These are phyloP conservation scores for Lissocephala sabroskyi DNA, from an alignment of 2,888 invertebrate species.

Conservation along the genomic window DNA sequence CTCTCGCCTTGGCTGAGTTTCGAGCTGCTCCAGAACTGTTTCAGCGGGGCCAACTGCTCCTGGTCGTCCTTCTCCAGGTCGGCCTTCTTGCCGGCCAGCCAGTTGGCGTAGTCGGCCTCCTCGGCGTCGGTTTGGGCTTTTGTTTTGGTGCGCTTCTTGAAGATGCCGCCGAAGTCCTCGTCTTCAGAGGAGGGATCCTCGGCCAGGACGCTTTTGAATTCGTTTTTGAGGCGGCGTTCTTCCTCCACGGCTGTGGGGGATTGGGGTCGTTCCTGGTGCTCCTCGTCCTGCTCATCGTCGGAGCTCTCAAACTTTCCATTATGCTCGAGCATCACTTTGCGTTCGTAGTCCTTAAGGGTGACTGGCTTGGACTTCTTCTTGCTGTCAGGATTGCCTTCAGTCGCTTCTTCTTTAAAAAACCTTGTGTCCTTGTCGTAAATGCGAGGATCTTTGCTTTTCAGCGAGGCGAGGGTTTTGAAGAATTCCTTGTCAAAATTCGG, in stretches of 20 bases:
- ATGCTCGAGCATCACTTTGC: conserved; percentile 81
- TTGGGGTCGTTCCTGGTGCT: conserved; percentile 44
- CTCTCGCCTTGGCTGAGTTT: conserved; percentile 87
- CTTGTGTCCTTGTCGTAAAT: conserved; percentile 86
- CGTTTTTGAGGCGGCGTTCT: conserved; percentile 78
- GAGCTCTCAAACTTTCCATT: conserved; percentile 75
- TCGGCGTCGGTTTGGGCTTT: conserved; percentile 74
- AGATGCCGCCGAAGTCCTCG: conserved; percentile 75
- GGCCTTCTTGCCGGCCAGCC: conserved; percentile 83
- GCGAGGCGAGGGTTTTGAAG: conserved; percentile 85
- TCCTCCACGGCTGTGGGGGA: conserved; percentile 79
- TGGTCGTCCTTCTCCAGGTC: conserved; percentile 77
- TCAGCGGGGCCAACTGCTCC: conserved; percentile 81
- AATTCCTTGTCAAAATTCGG: conserved; percentile 83
- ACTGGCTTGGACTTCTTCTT: conserved; percentile 74
- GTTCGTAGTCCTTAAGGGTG: conserved; percentile 84
- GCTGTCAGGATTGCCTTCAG: conserved; percentile 8
- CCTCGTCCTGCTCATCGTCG: conserved; percentile 38
- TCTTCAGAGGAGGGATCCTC: conserved; percentile 73
- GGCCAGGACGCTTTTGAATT: conserved; percentile 75
- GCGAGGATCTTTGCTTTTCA: conserved; percentile 91
- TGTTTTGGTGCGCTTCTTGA: conserved; percentile 75
- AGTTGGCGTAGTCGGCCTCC: conserved; percentile 81
- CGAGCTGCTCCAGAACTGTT: conserved; percentile 88
- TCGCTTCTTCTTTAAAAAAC: conserved; percentile 76